Evolutionary conservation across 2,797 vertebrate species (phyloP), one percentile per base, ranked within the genome.

Genomic region (Pipistrellus pipistrellus): DNA sequence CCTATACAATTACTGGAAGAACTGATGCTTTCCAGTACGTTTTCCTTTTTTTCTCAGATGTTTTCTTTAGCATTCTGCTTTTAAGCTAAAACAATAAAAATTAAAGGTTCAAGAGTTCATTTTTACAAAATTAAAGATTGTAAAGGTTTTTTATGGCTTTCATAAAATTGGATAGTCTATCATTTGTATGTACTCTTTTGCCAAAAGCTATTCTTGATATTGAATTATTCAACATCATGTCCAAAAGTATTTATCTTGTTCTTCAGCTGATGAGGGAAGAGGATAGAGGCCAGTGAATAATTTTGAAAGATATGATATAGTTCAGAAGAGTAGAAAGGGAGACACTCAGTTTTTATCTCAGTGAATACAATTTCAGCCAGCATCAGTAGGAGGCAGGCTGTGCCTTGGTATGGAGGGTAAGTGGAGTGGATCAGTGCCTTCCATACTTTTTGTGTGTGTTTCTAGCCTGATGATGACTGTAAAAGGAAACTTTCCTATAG

Each of bases 321-420:
- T 73, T 80, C 18, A 46, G n/a, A 91, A 46, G 8, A 57, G 4
- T 30, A 57, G 46, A 84, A 80, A 85, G 15, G 38, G 13, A 46
- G 17, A 44, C 21, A 41, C 15, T 81, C 3, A 46, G 12, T 69
- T 38, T 84, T 69, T 25, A 51, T 2, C 46, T 78, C 35, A 76
- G 0, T 46, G 46, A 46, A 48, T 83, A 20, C 1, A 51, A 7
- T 77, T 35, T 84, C 57, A 68, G 13, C 38, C 14, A 72, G 1
- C 2, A 66, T 90, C 88, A 89, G 32, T 64, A 89, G 59, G 51
- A 80, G 86, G 68, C 76, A 93, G 80, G 8, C 55, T 53, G 6
- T 30, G 9, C 3, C 76, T 53, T 62, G 59, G 27, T 62, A 62
- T 51, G 27, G 17, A 38, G 18, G n/a, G 14, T 6, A 15, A 8